These are phyloP conservation scores for Microctonus aethiopoides DNA, from an alignment of 2,888 invertebrate genomes.

Conservation along the genomic window DNA sequence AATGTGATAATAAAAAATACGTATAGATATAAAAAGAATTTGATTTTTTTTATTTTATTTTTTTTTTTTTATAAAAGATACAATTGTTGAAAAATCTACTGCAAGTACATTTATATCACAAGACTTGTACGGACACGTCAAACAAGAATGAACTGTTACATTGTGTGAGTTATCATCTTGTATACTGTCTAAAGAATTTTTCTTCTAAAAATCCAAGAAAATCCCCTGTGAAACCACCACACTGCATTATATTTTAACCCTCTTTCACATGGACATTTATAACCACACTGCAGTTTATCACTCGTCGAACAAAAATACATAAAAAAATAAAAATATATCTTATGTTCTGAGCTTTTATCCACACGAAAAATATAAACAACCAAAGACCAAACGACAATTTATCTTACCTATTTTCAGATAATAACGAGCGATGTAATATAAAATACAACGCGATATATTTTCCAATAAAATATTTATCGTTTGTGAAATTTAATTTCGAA, in stretches of 20 bases:
- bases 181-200: neutral
- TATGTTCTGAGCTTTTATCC: neutral
- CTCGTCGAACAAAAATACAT: slow-evolving; percentile 24
- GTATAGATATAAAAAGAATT: too few relatives aligned
- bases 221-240: neutral
- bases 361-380: slow-evolving; percentile 6
- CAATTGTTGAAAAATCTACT: neutral
- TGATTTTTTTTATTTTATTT: too few relatives aligned
- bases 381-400: slow-evolving; percentile 22
- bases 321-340: slow-evolving; percentile 13
- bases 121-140: neutral
- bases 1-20: too few relatives aligned
- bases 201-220: neutral
- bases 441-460: too few relatives aligned
- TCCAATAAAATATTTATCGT: too few relatives aligned
- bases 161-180: neutral
- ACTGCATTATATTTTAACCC: neutral
- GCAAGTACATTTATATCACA: neutral
- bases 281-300: slow-evolving; percentile 31
- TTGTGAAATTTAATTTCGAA: too few relatives aligned
- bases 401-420: slow-evolving; percentile 12
- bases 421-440: neutral
- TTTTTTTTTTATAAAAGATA: too few relatives aligned
- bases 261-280: neutral
- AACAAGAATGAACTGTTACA: neutral